Evolutionary conservation across 2,797 vertebrate genomes (phyloP).

Genomic region (Artibeus jamaicensis): DNA sequence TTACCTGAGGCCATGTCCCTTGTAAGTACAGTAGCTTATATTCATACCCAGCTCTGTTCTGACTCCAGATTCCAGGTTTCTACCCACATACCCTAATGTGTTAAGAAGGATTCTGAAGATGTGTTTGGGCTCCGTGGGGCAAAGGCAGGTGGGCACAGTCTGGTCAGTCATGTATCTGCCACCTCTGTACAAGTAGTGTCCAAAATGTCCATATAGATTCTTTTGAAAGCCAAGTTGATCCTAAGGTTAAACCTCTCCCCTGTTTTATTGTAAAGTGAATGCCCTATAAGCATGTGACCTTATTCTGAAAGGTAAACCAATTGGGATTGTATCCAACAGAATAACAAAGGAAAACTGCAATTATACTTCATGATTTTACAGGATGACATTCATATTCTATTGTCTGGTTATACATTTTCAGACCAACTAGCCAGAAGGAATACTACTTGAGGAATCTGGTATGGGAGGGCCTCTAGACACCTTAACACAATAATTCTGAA

Average conservation of each 20-base stretch:
- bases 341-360: not conserved
- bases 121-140: not conserved
- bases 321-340: not conserved
- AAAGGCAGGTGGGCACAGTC: not conserved
- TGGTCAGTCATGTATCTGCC: not conserved
- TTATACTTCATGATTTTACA: not conserved
- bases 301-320: slow-evolving; percentile 20
- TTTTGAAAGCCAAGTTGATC: not conserved
- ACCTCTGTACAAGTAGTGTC: not conserved
- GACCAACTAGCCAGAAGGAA: slow-evolving; percentile 17
- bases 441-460: slow-evolving; percentile 12
- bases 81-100: not conserved
- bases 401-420: slow-evolving; percentile 26
- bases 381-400: not conserved
- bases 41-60: not conserved
- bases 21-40: not conserved
- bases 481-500: slow-evolving; percentile 38
- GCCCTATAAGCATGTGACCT: not conserved
- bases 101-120: slow-evolving; percentile 18
- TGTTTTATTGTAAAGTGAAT: not conserved
- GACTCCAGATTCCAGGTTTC: not conserved
- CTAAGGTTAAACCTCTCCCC: not conserved
- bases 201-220: not conserved
- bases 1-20: not conserved
- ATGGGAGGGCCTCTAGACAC: not conserved